Evolutionary conservation across 2,888 invertebrate species (phyloP).

Genomic region (Resseliella maxima): DNA sequence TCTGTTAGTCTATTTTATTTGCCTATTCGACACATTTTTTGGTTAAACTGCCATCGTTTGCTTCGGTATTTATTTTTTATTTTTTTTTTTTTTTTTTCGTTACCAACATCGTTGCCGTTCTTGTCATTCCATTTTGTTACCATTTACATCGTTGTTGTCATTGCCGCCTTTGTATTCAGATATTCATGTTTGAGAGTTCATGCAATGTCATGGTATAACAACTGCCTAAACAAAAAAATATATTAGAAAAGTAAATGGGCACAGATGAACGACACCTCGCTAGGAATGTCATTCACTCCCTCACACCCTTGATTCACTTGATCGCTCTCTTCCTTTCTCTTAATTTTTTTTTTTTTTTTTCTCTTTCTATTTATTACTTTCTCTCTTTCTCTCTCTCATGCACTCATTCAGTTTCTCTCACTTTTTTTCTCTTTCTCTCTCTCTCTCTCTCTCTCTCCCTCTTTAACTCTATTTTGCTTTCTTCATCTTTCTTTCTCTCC

Average conservation of each 20-base stretch:
- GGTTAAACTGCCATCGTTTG: not conserved
- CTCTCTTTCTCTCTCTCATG: too few relatives aligned
- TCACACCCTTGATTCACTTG: too few relatives aligned
- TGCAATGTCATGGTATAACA: slow-evolving; percentile 26
- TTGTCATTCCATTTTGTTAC: not conserved
- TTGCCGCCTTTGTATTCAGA: not conserved
- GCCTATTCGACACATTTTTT: slow-evolving; percentile 43
- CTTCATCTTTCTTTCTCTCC: too few relatives aligned
- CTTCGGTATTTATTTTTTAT: too few relatives aligned
- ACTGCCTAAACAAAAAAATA: slow-evolving; percentile 12
- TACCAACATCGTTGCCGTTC: not conserved
- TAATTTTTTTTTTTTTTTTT: not conserved
- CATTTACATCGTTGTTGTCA: too few relatives aligned
- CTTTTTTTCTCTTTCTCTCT: not conserved
- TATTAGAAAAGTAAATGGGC: slow-evolving; percentile 1
- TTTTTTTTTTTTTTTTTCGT: too few relatives aligned
- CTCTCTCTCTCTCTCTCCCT: too few relatives aligned
- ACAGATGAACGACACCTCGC: slow-evolving; percentile 7
- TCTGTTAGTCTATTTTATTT: not conserved
- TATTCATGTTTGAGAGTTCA: not conserved
- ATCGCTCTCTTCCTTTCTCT: too few relatives aligned
- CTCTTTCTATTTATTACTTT: not conserved
- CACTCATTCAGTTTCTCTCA: too few relatives aligned
- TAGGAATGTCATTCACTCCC: too few relatives aligned
- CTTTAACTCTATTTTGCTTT: too few relatives aligned